These are phyloP conservation scores for Pristionchus maxplancki DNA, from an alignment of 2,888 invertebrate species.

Conservation along the genomic window DNA sequence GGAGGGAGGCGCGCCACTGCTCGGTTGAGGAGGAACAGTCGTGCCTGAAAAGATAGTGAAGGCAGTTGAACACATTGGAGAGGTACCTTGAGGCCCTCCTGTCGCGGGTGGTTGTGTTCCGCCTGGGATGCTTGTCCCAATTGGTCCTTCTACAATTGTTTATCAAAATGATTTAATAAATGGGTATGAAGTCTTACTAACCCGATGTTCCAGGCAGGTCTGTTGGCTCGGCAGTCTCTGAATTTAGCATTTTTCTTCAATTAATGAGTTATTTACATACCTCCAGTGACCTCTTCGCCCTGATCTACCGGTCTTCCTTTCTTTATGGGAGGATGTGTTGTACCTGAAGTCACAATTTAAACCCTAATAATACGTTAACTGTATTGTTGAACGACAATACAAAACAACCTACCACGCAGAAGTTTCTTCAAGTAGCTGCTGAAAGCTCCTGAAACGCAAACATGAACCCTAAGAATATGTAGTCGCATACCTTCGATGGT, in stretches of 20 bases:
- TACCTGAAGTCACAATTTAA: not conserved
- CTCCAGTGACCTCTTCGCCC: not conserved
- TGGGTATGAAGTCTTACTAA: not conserved
- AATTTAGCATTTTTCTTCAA: not conserved
- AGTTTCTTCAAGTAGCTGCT: not conserved
- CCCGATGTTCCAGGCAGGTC: not conserved
- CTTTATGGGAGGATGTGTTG: not conserved
- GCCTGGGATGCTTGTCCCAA: not conserved
- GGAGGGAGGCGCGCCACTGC: not conserved
- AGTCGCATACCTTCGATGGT: not conserved
- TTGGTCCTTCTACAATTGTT: not conserved
- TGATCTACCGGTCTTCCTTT: slow-evolving; percentile 1
- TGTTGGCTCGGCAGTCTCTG: not conserved
- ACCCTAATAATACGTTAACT: too few relatives aligned
- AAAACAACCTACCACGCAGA: not conserved
- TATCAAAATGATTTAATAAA: not conserved
- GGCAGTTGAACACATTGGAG: too few relatives aligned
- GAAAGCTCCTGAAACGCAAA: not conserved
- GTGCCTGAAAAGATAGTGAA: not conserved
- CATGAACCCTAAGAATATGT: not conserved
- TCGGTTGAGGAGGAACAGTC: not conserved
- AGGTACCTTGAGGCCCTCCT: not conserved
- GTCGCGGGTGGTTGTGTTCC: not conserved
- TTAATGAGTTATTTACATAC: not conserved
- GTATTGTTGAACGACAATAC: too few relatives aligned